Base-by-base conservation (phyloP, 1,140 invertebrate species). In the Trichonephila clavata region DNA sequence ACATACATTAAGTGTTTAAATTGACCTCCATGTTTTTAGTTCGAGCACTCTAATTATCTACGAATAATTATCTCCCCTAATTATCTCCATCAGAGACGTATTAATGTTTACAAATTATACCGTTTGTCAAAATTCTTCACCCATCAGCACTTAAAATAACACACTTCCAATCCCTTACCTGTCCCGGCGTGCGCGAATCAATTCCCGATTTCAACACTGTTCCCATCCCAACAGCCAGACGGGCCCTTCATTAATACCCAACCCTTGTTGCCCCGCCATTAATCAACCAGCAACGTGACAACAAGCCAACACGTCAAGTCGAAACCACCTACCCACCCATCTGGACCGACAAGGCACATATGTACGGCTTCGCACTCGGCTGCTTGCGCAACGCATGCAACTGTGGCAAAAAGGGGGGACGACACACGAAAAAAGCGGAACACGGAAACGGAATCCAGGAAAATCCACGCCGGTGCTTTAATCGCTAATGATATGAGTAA, bases 401-500 rank as follows among this genome's bases (percentile, higher is more conserved):
- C 68, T 32, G 27, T 32, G 13, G 27, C 24, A 27, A 18, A 27
- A 32, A 7, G 6, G 71, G 14, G 5, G 71, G 1, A 77, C 4
- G 32, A 13, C 3, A 39, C 14, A 14, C 2, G 27, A 39, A 77
- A 77, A 77, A 77, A 77, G 71, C 0, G 71, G 13, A 32, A 77
- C 71, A 77, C 27, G 71, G 71, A 77, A 77, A 77, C 71, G 10
- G 71, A 77, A 77, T 39, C 32, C 71, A 3, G 71, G 68, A 39
- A 77, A 77, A 77, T 39, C 27, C 27, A 1, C 14, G 27, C 27
- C 27, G 14, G 32, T 20, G 13, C 13, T 84, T 84, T 77, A 77
- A 86, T 86, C 83, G 91, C 63, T 92, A 92, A 92, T 92, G 91
- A 86, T 92, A 86, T 86, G 84, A 92, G 91, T 50, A 86, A 92